These are phyloP conservation scores for Molorchus minor DNA, from an alignment of 2,888 invertebrate species.

Conservation along the genomic window DNA sequence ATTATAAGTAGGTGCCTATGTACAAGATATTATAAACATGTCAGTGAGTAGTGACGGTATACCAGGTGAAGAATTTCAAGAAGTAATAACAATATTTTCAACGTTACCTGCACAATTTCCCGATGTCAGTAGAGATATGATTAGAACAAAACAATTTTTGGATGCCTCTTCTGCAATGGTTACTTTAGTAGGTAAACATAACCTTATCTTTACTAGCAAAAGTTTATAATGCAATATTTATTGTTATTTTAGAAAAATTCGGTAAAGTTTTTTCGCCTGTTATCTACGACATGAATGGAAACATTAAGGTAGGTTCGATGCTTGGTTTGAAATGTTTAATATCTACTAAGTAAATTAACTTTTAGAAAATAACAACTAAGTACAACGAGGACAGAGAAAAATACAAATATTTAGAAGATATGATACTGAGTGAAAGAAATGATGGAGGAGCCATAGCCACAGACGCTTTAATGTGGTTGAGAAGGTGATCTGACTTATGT, in stretches of 20 bases:
- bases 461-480: slow-evolving; percentile 78
- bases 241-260: slow-evolving; percentile 70
- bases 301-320: slow-evolving; percentile 71
- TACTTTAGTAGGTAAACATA: slow-evolving; percentile 44
- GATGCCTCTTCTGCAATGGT: slow-evolving; percentile 47
- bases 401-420: slow-evolving; percentile 72
- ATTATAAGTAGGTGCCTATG: too few relatives aligned
- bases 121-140: slow-evolving; percentile 35
- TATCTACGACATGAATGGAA: slow-evolving; percentile 79
- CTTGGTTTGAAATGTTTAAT: slow-evolving; percentile 6
- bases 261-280: slow-evolving; percentile 79
- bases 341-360: slow-evolving; percentile 13
- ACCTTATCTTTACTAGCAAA: slow-evolving; percentile 24
- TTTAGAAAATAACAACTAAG: slow-evolving; percentile 70
- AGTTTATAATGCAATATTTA: not conserved
- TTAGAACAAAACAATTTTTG: slow-evolving; percentile 49
- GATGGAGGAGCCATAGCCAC: slow-evolving; percentile 65
- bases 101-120: slow-evolving; percentile 40
- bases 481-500: slow-evolving; percentile 70
- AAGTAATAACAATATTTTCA: slow-evolving; percentile 34
- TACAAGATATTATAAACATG: slow-evolving; percentile 13
- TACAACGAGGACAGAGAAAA: slow-evolving; percentile 66
- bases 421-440: slow-evolving; percentile 71
- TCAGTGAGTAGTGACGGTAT: slow-evolving; percentile 15
- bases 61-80: slow-evolving; percentile 6